Base-by-base conservation (phyloP, 2,797 vertebrate genomes). In the Sebastes variabilis region DNA sequence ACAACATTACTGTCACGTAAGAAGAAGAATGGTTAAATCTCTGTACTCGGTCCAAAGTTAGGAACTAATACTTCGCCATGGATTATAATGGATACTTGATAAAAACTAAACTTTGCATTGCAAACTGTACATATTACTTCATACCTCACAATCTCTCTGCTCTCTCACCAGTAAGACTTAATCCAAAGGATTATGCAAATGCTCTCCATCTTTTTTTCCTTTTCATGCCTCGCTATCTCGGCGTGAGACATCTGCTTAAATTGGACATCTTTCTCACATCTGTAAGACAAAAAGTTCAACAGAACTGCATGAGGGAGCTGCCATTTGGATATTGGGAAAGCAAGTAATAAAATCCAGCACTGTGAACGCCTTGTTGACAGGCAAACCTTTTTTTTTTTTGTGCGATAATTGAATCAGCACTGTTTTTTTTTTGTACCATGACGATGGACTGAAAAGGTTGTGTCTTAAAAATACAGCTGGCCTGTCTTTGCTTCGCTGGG, bases 1-100 rank as follows among this genome's bases (percentile, higher is more conserved):
- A 94, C 94, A 89, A 94, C 94, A 90, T 90, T 91, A 96, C 92
- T 85, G 92, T 88, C 93, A 95, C 91, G 72, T 81, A 88, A 89
- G 90, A 90, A 91, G 84, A 92, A 93, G 85, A 86, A 84, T 85
- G 72, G 61, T 80, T 80, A 68, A 83, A 90, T 78, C 87, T 88
- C 88, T 90, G 82, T n/a, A 75, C 78, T 88, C 84, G 18, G 59
- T 72, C 82, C 78, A 80, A 82, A 90, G 82, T 87, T 84, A 77
- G 77, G 90, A 91, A 89, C 83, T 83, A 90, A 90, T 77, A 85
- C 84, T 77, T 88, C 68, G 76, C 77, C 75, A 22, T 87, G 88
- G 85, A 92, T 91, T 91, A 85, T 82, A 89, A 88, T 75, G 80
- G 79, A 84, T 60, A 83, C 86, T 81, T 62, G 86, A 91, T 91